phyloP scores from a whole-genome alignment of 2,888 invertebrate species.

The Fragum sueziense region DNA sequence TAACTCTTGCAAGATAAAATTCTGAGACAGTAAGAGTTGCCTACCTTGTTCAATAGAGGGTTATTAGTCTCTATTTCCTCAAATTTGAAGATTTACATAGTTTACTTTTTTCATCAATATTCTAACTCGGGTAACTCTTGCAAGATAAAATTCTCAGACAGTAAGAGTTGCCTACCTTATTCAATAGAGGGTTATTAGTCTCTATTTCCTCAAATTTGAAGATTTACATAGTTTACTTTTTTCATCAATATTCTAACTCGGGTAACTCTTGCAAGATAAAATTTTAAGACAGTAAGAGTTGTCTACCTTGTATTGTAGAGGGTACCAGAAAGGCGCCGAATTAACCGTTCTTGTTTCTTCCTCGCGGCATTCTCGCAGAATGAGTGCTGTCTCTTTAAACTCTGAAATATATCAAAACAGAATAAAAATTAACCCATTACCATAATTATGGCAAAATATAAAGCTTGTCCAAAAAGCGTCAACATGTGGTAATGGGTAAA shows the following conservation, averaged over 20 bases:
- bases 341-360: conserved; percentile 66
- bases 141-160: no score
- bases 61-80: no score
- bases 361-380: conserved; percentile 63
- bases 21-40: no score
- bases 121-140: no score
- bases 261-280: background rate
- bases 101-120: no score
- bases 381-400: conserved; percentile 71
- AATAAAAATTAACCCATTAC: background rate
- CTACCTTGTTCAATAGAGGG: no score
- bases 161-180: no score
- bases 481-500: background rate
- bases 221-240: no score
- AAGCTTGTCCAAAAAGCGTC: background rate
- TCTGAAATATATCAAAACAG: conserved; percentile 59
- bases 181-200: no score
- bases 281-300: background rate
- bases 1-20: no score
- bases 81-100: no score
- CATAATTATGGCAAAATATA: background rate
- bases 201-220: no score
- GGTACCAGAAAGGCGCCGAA: conserved; percentile 65
- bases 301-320: conserved; percentile 63
- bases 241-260: background rate